A percentile compares a stretch with the other conserved stretches of the same genome.
Evolutionary conservation across 1,140 invertebrate genomes (phyloP).

Genomic region (Zophobas morio): DNA sequence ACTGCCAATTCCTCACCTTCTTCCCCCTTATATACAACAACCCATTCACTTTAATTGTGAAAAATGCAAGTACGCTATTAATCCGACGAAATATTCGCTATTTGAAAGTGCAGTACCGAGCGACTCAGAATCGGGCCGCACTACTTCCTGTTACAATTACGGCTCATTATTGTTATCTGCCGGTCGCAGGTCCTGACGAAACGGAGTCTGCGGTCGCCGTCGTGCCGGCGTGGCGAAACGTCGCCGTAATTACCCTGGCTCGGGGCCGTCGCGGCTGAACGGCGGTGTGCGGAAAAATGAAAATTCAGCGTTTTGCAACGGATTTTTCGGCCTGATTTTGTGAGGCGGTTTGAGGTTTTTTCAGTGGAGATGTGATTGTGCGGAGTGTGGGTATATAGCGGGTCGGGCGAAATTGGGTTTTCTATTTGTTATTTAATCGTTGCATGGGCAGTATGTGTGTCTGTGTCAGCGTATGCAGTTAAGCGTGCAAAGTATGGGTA

Average conservation of each 20-base stretch:
- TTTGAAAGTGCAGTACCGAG: constrained; percentile 41
- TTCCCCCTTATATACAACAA: constrained; percentile 25
- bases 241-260: too few species aligned
- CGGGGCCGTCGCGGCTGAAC: too few species aligned
- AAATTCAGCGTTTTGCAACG: too few species aligned
- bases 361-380: background rate
- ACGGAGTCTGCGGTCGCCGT: too few species aligned
- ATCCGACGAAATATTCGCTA: constrained; percentile 37
- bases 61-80: constrained; percentile 37
- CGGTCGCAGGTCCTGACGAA: too few species aligned
- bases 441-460: constrained; percentile 3
- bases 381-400: background rate
- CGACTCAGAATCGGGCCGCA: background rate
- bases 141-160: constrained; percentile 27
- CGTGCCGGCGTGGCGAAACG: too few species aligned
- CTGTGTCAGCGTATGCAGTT: background rate
- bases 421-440: constrained; percentile 2
- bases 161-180: background rate
- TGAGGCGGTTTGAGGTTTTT: too few species aligned
- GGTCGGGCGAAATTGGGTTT: constrained; percentile 3
- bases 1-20: constrained; percentile 4
- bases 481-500: too few species aligned
- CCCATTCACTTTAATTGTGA: constrained; percentile 40
- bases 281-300: too few species aligned
- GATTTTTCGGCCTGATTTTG: too few species aligned